phyloP scores from a whole-genome alignment of 2,888 invertebrate genomes.

The Lepas anatifera region DNA sequence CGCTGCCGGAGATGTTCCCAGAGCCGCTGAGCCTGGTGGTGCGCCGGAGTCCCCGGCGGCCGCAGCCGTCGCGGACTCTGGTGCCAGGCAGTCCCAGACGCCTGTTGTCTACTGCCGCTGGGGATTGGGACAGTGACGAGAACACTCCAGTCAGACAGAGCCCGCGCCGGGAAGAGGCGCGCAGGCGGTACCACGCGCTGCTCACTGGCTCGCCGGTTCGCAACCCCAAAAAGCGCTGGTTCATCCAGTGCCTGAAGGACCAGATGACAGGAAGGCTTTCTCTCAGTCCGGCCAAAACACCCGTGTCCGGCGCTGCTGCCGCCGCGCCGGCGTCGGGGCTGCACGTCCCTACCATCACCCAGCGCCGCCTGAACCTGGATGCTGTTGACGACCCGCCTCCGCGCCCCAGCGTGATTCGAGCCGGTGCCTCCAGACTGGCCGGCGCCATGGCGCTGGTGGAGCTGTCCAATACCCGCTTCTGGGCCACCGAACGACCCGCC shows the following conservation, averaged over 20 bases:
- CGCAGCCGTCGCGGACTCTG: neutral
- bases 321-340: too few relatives aligned
- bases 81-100: too few relatives aligned
- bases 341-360: slow-evolving; percentile 10
- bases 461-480: neutral
- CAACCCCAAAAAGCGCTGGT: slow-evolving; percentile 14
- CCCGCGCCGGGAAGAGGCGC: slow-evolving; percentile 12
- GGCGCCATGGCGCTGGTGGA: slow-evolving; percentile 5
- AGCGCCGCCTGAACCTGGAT: slow-evolving; percentile 7
- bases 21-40: slow-evolving; percentile 13
- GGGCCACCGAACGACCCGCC: neutral
- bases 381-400: neutral
- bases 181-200: slow-evolving; percentile 6
- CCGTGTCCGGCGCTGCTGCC: neutral
- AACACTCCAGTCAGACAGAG: slow-evolving; percentile 10
- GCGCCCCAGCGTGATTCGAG: slow-evolving; percentile 7
- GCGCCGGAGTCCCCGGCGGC: slow-evolving; percentile 1
- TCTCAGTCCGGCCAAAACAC: slow-evolving; percentile 2
- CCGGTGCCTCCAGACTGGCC: neutral
- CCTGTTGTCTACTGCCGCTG: too few relatives aligned
- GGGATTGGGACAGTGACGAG: slow-evolving; percentile 11
- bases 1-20: slow-evolving; percentile 1
- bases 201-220: neutral
- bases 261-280: slow-evolving; percentile 6
- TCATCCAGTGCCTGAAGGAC: slow-evolving; percentile 12